phyloP scores from a whole-genome alignment of 2,113 vertebrate genomes.

The Cephalopterus ornatus region DNA sequence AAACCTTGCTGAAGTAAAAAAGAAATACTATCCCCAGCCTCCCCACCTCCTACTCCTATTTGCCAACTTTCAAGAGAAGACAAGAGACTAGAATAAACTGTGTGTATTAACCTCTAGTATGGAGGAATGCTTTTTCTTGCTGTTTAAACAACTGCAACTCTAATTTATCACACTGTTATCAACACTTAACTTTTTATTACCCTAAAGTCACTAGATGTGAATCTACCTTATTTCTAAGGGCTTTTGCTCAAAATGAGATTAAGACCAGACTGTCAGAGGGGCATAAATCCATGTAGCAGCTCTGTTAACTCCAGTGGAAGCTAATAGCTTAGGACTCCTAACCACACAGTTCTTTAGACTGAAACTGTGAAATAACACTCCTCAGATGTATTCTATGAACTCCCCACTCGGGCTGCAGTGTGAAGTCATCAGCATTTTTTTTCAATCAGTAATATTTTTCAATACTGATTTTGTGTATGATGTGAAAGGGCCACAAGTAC shows the following conservation, averaged over 20 bases:
- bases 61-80: not conserved
- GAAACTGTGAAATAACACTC: not conserved
- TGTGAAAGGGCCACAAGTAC: not conserved
- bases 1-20: conserved; percentile 39
- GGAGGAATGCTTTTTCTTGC: not conserved
- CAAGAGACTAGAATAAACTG: not conserved
- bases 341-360: not conserved
- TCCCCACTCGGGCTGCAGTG: not conserved
- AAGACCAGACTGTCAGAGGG: not conserved
- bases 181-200: not conserved
- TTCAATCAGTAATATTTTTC: not conserved
- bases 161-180: not conserved
- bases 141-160: not conserved
- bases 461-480: not conserved
- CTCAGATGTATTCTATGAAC: not conserved
- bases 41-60: not conserved
- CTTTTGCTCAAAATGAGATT: not conserved
- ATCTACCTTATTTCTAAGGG: not conserved
- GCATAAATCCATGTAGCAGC: not conserved
- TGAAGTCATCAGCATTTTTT: not conserved
- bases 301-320: not conserved
- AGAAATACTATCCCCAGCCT: not conserved
- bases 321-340: not conserved
- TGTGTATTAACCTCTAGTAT: not conserved
- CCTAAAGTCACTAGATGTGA: not conserved